phyloP scores from a whole-genome alignment of 37 sponge, comb jelly and placozoan genomes.

The Chondrosia reniformis region DNA sequence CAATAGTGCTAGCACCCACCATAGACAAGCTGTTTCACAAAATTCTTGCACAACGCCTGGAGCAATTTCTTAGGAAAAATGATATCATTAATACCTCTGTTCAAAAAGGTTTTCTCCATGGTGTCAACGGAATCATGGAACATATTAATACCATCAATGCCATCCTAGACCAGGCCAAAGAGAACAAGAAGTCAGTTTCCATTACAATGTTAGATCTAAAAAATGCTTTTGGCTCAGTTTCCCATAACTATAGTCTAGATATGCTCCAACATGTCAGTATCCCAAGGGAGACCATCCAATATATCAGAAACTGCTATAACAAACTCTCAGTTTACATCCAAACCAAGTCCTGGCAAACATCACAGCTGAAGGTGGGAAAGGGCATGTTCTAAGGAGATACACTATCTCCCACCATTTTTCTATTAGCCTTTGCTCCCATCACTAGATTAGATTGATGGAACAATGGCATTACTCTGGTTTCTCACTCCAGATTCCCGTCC shows the following conservation, averaged over 20 bases:
- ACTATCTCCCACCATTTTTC: conserved; percentile 12
- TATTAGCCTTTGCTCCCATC: background rate
- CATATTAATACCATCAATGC: background rate
- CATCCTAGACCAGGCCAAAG: background rate
- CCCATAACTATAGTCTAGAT: background rate
- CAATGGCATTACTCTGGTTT: background rate
- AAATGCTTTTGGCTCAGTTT: conserved; percentile 32
- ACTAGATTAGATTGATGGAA: background rate
- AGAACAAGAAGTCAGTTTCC: background rate
- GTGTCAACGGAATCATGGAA: background rate
- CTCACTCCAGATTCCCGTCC: background rate
- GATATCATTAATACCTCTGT: background rate
- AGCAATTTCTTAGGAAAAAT: background rate
- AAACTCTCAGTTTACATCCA: background rate
- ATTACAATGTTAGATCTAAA: conserved; percentile 21
- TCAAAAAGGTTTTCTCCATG: conserved; percentile 10
- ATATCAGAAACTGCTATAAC: background rate
- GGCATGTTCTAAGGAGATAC: conserved; percentile 14
- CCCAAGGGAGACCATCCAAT: background rate
- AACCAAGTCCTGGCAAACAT: background rate
- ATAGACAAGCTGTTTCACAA: background rate
- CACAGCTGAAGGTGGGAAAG: background rate
- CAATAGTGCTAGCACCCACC: too few relatives aligned
- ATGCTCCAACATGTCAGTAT: background rate
- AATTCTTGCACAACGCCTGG: background rate